A percentile compares a stretch with the other conserved stretches of the same genome.
Evolutionary conservation across 2,797 vertebrate species (phyloP).

Genomic region (Syngnathus acus): DNA sequence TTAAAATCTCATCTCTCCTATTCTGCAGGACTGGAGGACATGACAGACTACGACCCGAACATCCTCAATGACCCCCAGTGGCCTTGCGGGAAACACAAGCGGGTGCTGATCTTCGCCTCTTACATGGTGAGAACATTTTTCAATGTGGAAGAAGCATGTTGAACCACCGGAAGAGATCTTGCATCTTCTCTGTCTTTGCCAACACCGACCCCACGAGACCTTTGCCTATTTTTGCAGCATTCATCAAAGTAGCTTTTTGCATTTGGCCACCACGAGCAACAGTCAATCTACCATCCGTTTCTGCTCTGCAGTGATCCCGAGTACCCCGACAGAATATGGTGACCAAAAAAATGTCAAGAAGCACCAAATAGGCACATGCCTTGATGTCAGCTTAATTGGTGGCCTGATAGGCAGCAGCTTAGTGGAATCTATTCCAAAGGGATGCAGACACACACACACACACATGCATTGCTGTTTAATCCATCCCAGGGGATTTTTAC

Average conservation of each 20-base stretch:
- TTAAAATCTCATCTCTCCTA: background rate
- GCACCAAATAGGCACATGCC: background rate
- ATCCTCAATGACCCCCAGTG: slow-evolving; percentile 93
- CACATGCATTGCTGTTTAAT: slow-evolving; percentile 9
- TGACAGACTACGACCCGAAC: slow-evolving; percentile 86
- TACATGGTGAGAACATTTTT: slow-evolving; percentile 80
- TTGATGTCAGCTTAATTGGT: slow-evolving; percentile 6
- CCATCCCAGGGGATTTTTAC: slow-evolving; percentile 9
- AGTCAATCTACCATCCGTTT: too few relatives aligned
- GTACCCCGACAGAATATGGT: background rate
- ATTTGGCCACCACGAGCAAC: too few relatives aligned
- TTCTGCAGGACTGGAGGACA: slow-evolving; percentile 74
- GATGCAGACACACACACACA: slow-evolving; percentile 4
- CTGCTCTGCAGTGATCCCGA: too few relatives aligned
- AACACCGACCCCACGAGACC: too few relatives aligned
- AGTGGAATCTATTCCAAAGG: slow-evolving; percentile 18
- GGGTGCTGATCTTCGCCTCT: slow-evolving; percentile 93
- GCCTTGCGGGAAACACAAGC: slow-evolving; percentile 96
- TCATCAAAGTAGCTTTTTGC: too few relatives aligned
- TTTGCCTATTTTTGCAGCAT: background rate
- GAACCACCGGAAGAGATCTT: background rate
- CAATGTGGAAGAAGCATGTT: background rate
- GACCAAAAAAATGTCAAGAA: background rate
- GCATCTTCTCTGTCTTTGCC: too few relatives aligned
- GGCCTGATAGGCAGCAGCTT: slow-evolving; percentile 21